Evolutionary conservation across 2,113 vertebrate genomes (phyloP).

Genomic region (Marmota monax): DNA sequence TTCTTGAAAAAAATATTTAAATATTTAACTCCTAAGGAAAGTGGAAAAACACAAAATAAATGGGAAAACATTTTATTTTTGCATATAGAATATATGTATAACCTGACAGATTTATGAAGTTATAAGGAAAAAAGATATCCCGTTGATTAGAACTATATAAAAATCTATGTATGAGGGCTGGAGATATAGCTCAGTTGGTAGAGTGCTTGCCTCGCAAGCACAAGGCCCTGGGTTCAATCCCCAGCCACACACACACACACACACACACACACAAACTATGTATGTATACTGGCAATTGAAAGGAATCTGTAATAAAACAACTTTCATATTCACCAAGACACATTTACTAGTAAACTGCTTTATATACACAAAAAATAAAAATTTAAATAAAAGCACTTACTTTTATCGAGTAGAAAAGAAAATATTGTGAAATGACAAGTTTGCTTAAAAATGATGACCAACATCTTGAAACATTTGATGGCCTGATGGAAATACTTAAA

Average conservation of each 20-base stretch:
- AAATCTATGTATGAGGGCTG: not conserved
- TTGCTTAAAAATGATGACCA: constrained; percentile 22
- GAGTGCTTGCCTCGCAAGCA: too few species aligned
- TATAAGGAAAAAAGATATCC: not conserved
- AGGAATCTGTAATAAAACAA: not conserved
- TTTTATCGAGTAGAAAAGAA: not conserved
- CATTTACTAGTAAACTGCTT: not conserved
- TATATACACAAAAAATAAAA: not conserved
- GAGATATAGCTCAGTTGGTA: too few species aligned
- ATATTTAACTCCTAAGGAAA: not conserved
- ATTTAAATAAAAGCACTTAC: constrained; percentile 4
- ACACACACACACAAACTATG: too few species aligned
- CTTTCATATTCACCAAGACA: not conserved
- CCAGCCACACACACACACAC: too few species aligned
- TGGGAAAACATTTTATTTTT: constrained; percentile 51
- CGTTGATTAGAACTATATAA: not conserved
- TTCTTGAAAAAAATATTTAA: constrained; percentile 16
- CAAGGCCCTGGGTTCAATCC: too few species aligned
- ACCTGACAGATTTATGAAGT: not conserved
- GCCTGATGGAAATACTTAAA: not conserved
- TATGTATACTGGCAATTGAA: not conserved
- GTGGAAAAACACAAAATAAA: constrained; percentile 15
- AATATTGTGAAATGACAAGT: not conserved
- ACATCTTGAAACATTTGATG: not conserved
- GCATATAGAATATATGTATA: not conserved